phyloP scores from a whole-genome alignment of 1,140 invertebrate species.

The Leptoteleia sp. region DNA sequence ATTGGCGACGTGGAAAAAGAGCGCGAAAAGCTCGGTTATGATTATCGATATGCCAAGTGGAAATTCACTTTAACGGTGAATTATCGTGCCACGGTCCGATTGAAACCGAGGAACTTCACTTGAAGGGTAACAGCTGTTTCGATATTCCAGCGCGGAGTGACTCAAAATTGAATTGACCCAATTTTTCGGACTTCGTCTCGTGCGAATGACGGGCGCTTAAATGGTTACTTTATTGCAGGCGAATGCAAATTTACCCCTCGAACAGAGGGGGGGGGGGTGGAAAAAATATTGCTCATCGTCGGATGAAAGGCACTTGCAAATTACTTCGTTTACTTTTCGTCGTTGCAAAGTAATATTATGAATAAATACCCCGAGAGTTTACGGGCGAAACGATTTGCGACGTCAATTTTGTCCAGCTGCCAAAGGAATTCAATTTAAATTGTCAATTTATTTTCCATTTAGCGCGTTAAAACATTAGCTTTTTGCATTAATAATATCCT shows the following conservation, averaged over 20 bases:
- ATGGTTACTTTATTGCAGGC: conserved; percentile 10
- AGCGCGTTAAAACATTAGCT: too few species aligned
- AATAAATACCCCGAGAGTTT: too few species aligned
- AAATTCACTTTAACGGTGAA: conserved; percentile 30
- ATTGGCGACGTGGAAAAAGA: conserved; percentile 32
- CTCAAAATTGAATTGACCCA: conserved; percentile 25
- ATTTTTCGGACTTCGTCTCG: conserved; percentile 11
- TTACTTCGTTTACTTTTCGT: too few species aligned
- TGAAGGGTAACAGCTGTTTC: conserved; percentile 39
- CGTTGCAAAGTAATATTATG: too few species aligned
- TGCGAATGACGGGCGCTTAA: background rate
- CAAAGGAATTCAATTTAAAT: too few species aligned
- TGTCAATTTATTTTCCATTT: too few species aligned
- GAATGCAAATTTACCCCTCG: background rate
- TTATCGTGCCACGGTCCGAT: conserved; percentile 34
- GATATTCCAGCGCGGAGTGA: conserved; percentile 12
- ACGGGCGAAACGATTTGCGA: too few species aligned
- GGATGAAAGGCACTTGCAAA: too few species aligned
- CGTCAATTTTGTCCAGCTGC: too few species aligned
- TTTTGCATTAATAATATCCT: too few species aligned
- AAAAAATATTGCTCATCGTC: too few species aligned
- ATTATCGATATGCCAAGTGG: conserved; percentile 47
- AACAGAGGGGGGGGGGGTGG: too few species aligned
- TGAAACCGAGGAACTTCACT: conserved; percentile 38
- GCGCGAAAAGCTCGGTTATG: conserved; percentile 20